A percentile compares a stretch with the other conserved stretches of the same genome.
phyloP scores from a whole-genome alignment of 2,113 vertebrate species.

The Eublepharis macularius region DNA sequence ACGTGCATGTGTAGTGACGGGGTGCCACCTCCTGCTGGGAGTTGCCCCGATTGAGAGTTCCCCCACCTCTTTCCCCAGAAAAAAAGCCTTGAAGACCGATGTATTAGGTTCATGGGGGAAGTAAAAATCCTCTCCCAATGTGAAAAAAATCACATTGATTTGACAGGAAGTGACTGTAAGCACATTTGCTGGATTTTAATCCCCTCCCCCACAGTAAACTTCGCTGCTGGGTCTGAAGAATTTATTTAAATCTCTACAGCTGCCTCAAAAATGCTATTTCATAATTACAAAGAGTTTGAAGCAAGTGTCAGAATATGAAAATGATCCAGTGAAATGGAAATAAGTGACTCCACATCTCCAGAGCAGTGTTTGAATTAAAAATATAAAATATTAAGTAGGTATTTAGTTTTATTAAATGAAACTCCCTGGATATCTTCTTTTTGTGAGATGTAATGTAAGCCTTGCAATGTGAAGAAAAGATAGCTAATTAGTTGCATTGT shows the following conservation, averaged over 20 bases:
- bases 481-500: slow-evolving; percentile 28
- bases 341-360: neutral
- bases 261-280: neutral
- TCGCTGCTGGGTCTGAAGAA: neutral
- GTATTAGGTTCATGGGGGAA: neutral
- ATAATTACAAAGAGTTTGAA: neutral
- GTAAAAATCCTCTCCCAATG: neutral
- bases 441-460: neutral
- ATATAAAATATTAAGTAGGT: neutral
- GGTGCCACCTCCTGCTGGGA: too few species aligned
- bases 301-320: neutral
- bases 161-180: neutral
- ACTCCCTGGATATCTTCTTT: neutral
- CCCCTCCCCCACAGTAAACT: neutral
- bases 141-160: neutral
- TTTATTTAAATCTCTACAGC: neutral
- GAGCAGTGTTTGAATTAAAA: neutral
- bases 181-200: neutral
- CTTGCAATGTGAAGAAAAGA: neutral
- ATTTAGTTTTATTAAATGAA: slow-evolving; percentile 2
- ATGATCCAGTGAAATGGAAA: neutral
- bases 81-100: too few species aligned
- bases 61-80: too few species aligned
- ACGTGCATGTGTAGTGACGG: too few species aligned
- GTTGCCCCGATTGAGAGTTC: too few species aligned